Evolutionary conservation across 2,888 invertebrate genomes (phyloP).

Genomic region (Harpalus rubripes): DNA sequence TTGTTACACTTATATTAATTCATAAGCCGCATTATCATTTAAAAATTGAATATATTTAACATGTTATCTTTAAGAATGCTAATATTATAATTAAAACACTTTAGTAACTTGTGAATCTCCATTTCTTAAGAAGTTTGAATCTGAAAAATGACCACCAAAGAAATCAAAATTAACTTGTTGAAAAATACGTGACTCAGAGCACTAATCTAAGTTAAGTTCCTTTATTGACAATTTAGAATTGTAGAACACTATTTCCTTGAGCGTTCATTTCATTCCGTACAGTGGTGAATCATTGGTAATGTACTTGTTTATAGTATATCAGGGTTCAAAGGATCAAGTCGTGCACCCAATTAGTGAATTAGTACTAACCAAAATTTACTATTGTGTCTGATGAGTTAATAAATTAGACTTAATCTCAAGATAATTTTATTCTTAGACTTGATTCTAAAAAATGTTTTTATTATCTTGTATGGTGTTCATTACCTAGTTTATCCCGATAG

Average conservation of each 20-base stretch:
- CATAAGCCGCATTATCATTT: no score
- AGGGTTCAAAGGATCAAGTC: not conserved
- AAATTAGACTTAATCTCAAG: no score
- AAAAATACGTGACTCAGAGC: not conserved
- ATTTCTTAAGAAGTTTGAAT: no score
- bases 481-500: no score
- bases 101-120: no score
- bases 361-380: not conserved
- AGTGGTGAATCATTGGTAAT: not conserved
- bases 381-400: not conserved
- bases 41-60: no score
- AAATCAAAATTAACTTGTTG: not conserved
- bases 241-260: not conserved
- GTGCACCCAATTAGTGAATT: not conserved
- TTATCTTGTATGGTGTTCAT: no score
- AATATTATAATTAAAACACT: no score
- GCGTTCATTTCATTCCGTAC: not conserved
- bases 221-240: not conserved
- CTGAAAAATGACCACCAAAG: not conserved
- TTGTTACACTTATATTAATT: no score
- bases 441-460: no score
- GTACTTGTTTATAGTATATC: not conserved
- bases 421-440: no score
- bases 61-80: no score
- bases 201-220: not conserved